A percentile compares a stretch with the other conserved stretches of the same genome.
Conservation (phyloP, 2,113 vertebrate species). For the Semicossyphus pulcher region DNA sequence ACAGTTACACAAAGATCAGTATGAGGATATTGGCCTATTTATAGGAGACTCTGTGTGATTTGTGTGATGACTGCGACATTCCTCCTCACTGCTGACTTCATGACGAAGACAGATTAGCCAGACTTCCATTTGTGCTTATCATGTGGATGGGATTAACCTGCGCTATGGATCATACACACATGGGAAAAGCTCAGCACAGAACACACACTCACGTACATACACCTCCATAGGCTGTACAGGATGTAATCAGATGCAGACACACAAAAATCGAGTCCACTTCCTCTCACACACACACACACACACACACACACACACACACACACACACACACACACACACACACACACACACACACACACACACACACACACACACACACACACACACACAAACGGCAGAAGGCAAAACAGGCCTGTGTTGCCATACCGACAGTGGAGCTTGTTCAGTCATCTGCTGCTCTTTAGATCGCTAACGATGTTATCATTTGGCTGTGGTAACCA, state of each 20-base stretch:
- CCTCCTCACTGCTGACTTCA: constrained; percentile 68
- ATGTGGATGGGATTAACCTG: constrained; percentile 78
- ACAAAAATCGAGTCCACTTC: constrained; percentile 21
- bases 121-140: constrained; percentile 70
- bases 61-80: constrained; percentile 61
- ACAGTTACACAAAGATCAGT: constrained; percentile 8
- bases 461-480: constrained; percentile 82
- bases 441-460: constrained; percentile 82
- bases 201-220: constrained; percentile 20
- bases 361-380: constrained; percentile 24
- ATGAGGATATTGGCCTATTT: constrained; percentile 21
- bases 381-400: constrained; percentile 62
- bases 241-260: constrained; percentile 52
- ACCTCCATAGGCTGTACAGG: not conserved
- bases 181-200: constrained; percentile 40
- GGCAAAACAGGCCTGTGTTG: constrained; percentile 83
- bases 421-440: constrained; percentile 85
- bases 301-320: constrained; percentile 18
- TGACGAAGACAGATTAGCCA: constrained; percentile 60
- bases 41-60: not conserved
- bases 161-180: constrained; percentile 64
- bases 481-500: constrained; percentile 84
- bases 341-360: not conserved
- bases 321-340: constrained; percentile 15
- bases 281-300: constrained; percentile 23